These are phyloP conservation scores for Turdus rufiventris DNA, from an alignment of 2,113 vertebrate species.

Conservation along the genomic window DNA sequence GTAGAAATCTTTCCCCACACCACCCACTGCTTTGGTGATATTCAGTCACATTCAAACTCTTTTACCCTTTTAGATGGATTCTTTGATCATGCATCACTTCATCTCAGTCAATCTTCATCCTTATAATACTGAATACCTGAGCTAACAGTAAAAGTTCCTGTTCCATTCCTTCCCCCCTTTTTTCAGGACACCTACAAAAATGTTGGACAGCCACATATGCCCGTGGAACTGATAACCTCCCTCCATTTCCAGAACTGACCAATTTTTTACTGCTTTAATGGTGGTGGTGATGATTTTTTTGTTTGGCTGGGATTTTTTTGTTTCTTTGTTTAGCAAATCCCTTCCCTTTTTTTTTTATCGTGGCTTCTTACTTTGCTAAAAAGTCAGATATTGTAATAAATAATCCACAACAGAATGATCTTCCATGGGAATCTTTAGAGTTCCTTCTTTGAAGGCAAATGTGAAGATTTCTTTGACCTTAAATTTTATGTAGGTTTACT, in stretches of 20 bases:
- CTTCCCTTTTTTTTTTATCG: background rate
- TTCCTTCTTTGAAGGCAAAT: background rate
- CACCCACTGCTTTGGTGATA: rapidly evolving
- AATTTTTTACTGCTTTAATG: background rate
- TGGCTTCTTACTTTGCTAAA: background rate
- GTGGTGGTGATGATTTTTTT: background rate
- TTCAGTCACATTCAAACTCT: background rate
- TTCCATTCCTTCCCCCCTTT: background rate
- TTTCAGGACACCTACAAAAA: background rate
- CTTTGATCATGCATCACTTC: background rate
- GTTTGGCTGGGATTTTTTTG: background rate
- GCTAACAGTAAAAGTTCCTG: background rate
- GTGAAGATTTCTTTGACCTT: background rate
- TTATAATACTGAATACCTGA: background rate
- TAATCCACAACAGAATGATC: background rate
- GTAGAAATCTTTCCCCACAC: background rate
- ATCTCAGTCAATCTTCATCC: background rate
- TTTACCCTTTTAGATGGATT: background rate
- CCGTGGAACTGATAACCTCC: background rate
- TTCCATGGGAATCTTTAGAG: background rate
- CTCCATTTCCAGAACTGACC: background rate
- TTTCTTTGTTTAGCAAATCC: background rate
- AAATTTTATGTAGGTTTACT: background rate
- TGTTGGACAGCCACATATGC: background rate
- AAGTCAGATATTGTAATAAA: background rate